phyloP scores from a whole-genome alignment of 2,113 vertebrate species.

The Pandion haliaetus region DNA sequence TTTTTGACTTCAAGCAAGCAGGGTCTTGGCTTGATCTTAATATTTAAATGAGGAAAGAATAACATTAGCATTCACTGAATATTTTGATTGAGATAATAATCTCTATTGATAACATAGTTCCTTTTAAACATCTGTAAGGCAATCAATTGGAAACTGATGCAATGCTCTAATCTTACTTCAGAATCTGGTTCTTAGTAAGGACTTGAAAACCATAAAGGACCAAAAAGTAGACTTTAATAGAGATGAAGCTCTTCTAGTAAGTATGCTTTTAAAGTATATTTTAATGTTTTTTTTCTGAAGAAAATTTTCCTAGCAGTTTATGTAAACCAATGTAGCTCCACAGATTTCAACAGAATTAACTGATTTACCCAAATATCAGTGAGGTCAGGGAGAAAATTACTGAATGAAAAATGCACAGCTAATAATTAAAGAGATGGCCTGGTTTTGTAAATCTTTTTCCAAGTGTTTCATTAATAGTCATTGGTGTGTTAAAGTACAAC shows the following conservation, averaged over 20 bases:
- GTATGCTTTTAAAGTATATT: background rate
- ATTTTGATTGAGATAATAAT: slow-evolving; percentile 48
- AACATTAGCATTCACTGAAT: slow-evolving; percentile 48
- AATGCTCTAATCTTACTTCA: slow-evolving; percentile 16
- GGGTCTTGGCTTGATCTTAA: slow-evolving; percentile 36
- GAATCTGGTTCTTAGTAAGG: slow-evolving; percentile 11
- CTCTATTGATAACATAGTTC: slow-evolving; percentile 42
- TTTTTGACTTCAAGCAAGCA: background rate
- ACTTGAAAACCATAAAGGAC: slow-evolving; percentile 1
- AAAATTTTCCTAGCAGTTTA: background rate
- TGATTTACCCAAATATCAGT: background rate
- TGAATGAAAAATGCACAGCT: slow-evolving; percentile 43
- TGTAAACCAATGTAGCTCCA: background rate
- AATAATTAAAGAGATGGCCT: slow-evolving; percentile 59
- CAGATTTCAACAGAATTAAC: background rate
- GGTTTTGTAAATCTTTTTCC: slow-evolving; percentile 62
- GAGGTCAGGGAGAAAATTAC: slow-evolving; percentile 9
- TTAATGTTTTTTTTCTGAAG: background rate
- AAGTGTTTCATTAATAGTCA: slow-evolving; percentile 38
- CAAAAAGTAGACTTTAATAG: background rate
- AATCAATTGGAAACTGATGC: slow-evolving; percentile 47
- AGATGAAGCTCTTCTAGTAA: background rate
- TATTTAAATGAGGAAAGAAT: slow-evolving; percentile 53
- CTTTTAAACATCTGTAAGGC: slow-evolving; percentile 36
- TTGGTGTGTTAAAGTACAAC: slow-evolving; percentile 60